Conservation (phyloP, 2,888 invertebrate species). For the Latrodectus hesperus region DNA sequence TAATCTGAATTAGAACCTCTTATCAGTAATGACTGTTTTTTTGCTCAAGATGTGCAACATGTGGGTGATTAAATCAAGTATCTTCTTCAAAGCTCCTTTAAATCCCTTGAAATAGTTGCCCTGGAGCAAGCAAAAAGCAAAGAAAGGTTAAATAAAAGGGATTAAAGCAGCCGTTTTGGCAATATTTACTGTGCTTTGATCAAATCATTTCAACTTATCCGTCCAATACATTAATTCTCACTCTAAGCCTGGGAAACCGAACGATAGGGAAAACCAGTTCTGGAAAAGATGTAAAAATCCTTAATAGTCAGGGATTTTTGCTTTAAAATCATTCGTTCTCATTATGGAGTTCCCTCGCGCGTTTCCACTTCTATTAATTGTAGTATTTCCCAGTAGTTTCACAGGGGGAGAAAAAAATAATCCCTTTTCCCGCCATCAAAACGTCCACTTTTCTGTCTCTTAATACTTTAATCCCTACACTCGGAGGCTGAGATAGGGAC, state of each 20-base stretch:
- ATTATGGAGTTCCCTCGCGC: neutral
- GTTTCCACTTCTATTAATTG: neutral
- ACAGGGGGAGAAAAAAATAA: neutral
- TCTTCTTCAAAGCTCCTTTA: neutral
- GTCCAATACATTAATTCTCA: neutral
- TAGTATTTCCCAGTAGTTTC: neutral
- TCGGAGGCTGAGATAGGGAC: conserved; percentile 2
- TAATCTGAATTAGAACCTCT: too few species aligned
- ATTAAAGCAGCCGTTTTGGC: neutral
- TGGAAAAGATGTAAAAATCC: neutral
- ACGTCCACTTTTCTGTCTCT: conserved; percentile 5
- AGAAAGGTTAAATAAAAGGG: neutral
- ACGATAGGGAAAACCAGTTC: too few species aligned
- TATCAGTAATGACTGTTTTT: too few species aligned
- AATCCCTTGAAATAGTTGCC: neutral
- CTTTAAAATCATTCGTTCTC: neutral
- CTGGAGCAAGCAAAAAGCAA: neutral
- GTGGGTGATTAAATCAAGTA: conserved; percentile 5
- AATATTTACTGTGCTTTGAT: conserved; percentile 5
- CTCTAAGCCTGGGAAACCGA: neutral
- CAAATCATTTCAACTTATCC: conserved; percentile 1
- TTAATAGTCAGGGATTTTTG: conserved; percentile 1
- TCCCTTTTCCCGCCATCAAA: conserved; percentile 1
- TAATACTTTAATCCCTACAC: conserved; percentile 2
- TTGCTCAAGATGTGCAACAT: neutral